Percentiles rank a stretch among this genome's conserved stretches.
These are phyloP conservation scores for Brachionus rubens DNA, from an alignment of 1,140 invertebrate species.

Conservation along the genomic window DNA sequence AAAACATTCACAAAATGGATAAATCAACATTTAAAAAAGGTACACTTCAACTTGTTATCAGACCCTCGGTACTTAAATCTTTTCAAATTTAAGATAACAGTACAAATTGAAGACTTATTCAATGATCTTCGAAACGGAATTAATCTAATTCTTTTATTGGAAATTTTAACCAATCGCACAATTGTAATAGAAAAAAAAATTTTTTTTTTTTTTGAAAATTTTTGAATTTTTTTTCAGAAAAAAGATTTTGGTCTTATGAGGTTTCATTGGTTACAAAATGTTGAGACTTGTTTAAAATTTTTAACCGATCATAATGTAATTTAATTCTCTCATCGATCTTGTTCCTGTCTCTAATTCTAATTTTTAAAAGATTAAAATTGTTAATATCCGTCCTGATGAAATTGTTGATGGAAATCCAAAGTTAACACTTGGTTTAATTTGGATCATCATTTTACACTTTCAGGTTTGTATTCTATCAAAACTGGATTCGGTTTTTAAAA, in stretches of 20 bases:
- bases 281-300: conserved; percentile 37
- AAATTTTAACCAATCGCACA: conserved; percentile 20
- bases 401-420: conserved; percentile 99
- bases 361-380: conserved; percentile 77
- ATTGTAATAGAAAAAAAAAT: not conserved
- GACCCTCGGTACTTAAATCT: not conserved
- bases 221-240: conserved; percentile 6
- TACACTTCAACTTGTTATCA: not conserved
- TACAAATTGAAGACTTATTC: conserved; percentile 41
- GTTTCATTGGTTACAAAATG: conserved; percentile 43
- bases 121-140: conserved; percentile 43
- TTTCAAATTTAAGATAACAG: conserved; percentile 74
- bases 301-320: conserved; percentile 14
- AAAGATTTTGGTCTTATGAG: conserved; percentile 64
- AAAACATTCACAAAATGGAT: conserved; percentile 99
- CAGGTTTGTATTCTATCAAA: conserved; percentile 47
- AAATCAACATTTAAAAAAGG: conserved; percentile 99
- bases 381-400: conserved; percentile 97
- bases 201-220: not conserved
- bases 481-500: not conserved
- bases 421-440: conserved; percentile 93
- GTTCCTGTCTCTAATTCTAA: no score
- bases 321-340: not conserved
- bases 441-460: conserved; percentile 84
- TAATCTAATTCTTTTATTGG: conserved; percentile 26